These are phyloP conservation scores for Teleogryllus occipitalis DNA, from an alignment of 1,140 invertebrate species.

Conservation along the genomic window DNA sequence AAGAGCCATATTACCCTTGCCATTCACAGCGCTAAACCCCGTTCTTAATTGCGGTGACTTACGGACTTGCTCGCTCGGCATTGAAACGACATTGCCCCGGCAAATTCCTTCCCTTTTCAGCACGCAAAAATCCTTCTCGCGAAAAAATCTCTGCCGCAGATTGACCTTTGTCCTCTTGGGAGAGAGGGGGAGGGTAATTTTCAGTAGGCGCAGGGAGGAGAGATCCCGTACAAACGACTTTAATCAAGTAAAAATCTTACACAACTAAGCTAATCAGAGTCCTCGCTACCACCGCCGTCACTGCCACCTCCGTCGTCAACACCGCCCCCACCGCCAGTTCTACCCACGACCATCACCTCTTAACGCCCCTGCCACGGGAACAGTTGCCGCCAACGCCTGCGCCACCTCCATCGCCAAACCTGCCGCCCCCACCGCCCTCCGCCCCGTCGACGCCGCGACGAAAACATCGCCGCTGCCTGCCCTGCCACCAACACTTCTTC, in stretches of 20 bases:
- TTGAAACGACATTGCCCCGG: not conserved
- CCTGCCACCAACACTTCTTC: too few relatives aligned
- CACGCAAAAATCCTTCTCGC: not conserved
- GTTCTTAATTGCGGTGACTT: not conserved
- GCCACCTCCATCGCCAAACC: too few relatives aligned
- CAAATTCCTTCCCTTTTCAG: not conserved
- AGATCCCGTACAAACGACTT: not conserved
- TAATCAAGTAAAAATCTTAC: constrained; percentile 6
- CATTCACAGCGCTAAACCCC: not conserved
- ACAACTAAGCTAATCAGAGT: constrained; percentile 4
- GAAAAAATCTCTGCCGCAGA: not conserved
- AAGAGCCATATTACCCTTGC: not conserved
- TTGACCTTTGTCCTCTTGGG: not conserved
- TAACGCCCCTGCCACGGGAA: too few relatives aligned
- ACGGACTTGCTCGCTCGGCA: not conserved
- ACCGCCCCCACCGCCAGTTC: too few relatives aligned
- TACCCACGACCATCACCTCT: too few relatives aligned
- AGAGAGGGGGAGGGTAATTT: not conserved
- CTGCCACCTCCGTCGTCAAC: too few relatives aligned
- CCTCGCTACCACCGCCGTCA: not conserved
- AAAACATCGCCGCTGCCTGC: too few relatives aligned
- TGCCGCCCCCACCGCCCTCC: too few relatives aligned
- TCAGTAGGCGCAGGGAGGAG: not conserved
- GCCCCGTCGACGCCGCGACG: too few relatives aligned
- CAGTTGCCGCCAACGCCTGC: too few relatives aligned